Base-by-base conservation (phyloP, 2,797 vertebrate species). In the Crenuchus spilurus region DNA sequence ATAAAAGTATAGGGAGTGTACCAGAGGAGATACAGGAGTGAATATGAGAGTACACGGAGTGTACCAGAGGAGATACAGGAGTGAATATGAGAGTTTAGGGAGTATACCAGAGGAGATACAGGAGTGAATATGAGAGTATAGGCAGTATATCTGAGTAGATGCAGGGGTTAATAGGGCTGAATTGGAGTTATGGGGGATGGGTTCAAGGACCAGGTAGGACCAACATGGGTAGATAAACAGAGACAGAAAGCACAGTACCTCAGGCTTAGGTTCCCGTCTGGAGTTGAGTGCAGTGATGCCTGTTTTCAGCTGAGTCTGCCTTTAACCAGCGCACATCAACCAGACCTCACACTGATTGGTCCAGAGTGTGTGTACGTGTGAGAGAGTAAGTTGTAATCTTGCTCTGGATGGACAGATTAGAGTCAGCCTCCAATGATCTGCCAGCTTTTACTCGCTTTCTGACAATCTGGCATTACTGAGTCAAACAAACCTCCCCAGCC, bases 381-480 rank as follows among this genome's bases (percentile, higher is more conserved):
- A 37, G 66, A 51, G 37, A 55, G 42, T 75, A 13, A 57, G 16
- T 60, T 63, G 60, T 58, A 55, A 70, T 78, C 64, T 69, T 11
- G 20, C 60, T 57, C 57, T 52, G 22, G 72, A 69, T 44, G 69
- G 74, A 70, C 28, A 75, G 67, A 80, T 80, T 77, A 74, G 39
- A 39, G 64, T 73, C 70, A 58, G 11, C 37, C 48, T 67, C 37
- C 44, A 39, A 49, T 75, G 66, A 74, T 54, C 58, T 24, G 16
- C 58, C 37, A 22, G 30, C 70, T 74, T 61, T 51, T 30, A 63
- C 65, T 35, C 44, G 26, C 54, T 52, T 60, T 66, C 20, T 41
- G 41, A 20, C 52, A 76, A 68, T 72, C 49, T 30, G n/a, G 20
- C 31, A 20, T 54, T 55, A 75, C 55, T 60, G 42, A 74, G 54